Base-by-base conservation (phyloP, 2,888 invertebrate genomes). In the Dryobota labecula region DNA sequence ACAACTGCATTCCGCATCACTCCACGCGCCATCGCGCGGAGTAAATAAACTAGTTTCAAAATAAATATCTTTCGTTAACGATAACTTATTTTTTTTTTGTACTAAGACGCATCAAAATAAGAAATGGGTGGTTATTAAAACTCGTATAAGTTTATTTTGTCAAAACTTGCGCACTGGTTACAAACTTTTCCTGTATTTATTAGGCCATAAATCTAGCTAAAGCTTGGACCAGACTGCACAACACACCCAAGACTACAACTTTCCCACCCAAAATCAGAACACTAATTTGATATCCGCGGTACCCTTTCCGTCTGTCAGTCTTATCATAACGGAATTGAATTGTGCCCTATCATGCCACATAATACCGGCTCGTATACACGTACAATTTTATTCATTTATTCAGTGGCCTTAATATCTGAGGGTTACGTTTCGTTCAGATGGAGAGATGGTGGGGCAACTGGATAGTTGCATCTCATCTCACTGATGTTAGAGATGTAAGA, bases 311-410 rank as follows among this genome's bases (percentile, higher is more conserved):
- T 81, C 73, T 78, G 78, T 78, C 81, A 78, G 78, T 81, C 70
- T 80, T 66, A 79, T 81, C 70, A 80, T 66, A 79, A 69, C 70
- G 56, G 70, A 81, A 80, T 80, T 73, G 70, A 80, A 80, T 81
- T 69, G 73, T 66, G 81, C 73, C 68, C 70, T 81, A 80, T 80
- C 81, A 80, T 80, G 70, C 56, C 74, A 60, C 68, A 80, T 81
- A 81, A 81, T 81, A 81, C 60, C 54, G 49, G 53, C 51, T 78
- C 71, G 57, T 78, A 64, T 67, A 81, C 62, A 73, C 81, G 71
- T 73, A 38, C 71, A 80, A 80, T 80, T 78, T 80, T 80, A 80
- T 80, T 81, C 80, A 80, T 81, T 73, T 80, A 80, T 80, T 78
- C 81, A 80, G 78, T 74, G 71, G 56, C 68, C 66, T 79, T 78